phyloP scores from a whole-genome alignment of 2,113 vertebrate species.

The Theristicus caerulescens region DNA sequence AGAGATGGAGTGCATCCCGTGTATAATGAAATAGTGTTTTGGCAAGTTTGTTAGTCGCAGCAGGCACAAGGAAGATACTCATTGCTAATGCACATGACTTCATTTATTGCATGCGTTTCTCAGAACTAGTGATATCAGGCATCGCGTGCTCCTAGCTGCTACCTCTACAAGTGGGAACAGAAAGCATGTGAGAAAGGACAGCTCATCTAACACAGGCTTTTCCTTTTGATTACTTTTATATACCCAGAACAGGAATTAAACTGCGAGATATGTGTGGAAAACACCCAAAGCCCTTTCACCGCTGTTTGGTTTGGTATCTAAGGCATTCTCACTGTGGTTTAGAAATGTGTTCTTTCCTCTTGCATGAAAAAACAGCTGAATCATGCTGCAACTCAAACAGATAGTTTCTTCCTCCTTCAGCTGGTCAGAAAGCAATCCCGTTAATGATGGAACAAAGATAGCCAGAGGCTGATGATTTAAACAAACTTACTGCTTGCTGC shows the following conservation, averaged over 20 bases:
- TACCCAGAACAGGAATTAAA: not conserved
- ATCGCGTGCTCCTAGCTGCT: not conserved
- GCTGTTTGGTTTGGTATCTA: not conserved
- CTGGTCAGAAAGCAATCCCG: accelerated
- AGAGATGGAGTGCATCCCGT: not conserved
- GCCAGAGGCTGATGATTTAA: not conserved
- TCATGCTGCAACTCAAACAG: not conserved
- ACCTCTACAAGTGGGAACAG: not conserved
- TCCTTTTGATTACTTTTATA: not conserved
- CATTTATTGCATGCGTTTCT: not conserved
- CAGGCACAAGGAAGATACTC: not conserved
- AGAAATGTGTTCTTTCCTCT: not conserved
- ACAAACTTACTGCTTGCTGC: not conserved
- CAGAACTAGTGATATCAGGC: not conserved
- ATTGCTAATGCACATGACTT: not conserved
- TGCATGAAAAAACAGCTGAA: not conserved
- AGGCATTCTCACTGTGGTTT: not conserved
- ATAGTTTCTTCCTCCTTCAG: not conserved
- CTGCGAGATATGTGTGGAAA: not conserved
- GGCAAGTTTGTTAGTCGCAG: not conserved
- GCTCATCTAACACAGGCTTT: not conserved
- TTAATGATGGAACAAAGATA: not conserved
- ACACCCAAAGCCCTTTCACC: not conserved
- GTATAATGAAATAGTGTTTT: not conserved
- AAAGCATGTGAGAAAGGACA: accelerated